Conservation (phyloP, 2,888 invertebrate genomes). For the Linnaemya tessellans region DNA sequence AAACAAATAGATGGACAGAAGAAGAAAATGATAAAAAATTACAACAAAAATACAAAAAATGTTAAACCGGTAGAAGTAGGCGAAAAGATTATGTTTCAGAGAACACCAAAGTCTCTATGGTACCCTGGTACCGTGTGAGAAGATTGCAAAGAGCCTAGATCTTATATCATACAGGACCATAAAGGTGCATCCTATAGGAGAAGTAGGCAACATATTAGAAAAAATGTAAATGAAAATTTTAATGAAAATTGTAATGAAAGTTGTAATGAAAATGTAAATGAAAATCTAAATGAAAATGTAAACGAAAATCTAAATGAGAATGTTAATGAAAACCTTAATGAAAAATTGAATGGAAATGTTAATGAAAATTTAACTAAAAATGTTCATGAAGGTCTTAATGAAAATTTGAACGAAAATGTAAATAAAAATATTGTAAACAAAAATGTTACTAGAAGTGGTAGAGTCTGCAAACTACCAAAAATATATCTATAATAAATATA, state of each 20-base stretch:
- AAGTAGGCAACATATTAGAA: constrained; percentile 8
- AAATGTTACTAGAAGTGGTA: no score
- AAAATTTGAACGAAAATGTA: no score
- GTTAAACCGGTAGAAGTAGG: not conserved
- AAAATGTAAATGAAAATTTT: not conserved
- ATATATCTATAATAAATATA: no score
- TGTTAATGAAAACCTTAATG: not conserved
- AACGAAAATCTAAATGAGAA: not conserved
- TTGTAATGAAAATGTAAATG: not conserved
- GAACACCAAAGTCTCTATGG: no score
- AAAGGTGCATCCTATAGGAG: not conserved
- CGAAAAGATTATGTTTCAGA: not conserved
- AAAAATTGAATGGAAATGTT: not conserved
- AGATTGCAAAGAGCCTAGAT: constrained; percentile 1
- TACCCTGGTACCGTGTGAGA: no score
- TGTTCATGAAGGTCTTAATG: no score
- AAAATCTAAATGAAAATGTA: not conserved
- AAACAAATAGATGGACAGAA: constrained; percentile 1
- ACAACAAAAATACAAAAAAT: not conserved
- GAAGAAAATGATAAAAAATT: not conserved
- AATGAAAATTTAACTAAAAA: not conserved
- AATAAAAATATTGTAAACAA: no score
- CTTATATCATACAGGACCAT: no score
- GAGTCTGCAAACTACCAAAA: no score
- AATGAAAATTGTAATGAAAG: not conserved